A percentile compares a stretch with the other conserved stretches of the same genome.
These are phyloP conservation scores for Myripristis murdjan DNA, from an alignment of 2,797 vertebrate species.

Conservation along the genomic window DNA sequence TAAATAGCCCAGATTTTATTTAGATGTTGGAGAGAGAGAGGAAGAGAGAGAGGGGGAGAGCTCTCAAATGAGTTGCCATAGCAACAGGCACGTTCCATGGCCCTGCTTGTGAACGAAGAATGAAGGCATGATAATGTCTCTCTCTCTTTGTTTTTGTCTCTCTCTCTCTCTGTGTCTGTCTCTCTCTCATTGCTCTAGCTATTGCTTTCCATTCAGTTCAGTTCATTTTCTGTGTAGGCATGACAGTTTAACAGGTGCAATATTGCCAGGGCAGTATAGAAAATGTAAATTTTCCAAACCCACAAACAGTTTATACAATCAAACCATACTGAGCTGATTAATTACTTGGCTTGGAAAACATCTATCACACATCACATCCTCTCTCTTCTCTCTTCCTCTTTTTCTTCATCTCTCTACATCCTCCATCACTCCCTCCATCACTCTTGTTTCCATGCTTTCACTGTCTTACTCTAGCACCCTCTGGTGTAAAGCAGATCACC, in stretches of 20 bases:
- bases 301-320: neutral
- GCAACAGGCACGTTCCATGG: conserved; percentile 85
- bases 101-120: conserved; percentile 68
- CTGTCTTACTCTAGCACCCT: conserved; percentile 46
- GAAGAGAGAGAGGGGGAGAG: conserved; percentile 40
- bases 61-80: conserved; percentile 83
- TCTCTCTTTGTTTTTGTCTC: conserved; percentile 37
- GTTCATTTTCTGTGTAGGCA: conserved; percentile 8
- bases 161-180: neutral
- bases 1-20: conserved; percentile 87
- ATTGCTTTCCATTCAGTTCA: neutral
- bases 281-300: neutral
- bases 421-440: conserved; percentile 32
- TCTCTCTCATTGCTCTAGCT: neutral
- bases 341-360: conserved; percentile 9
- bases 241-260: conserved; percentile 15
- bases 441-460: conserved; percentile 32
- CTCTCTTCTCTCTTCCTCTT: conserved; percentile 30
- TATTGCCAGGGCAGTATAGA: conserved; percentile 1
- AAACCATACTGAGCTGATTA: conserved; percentile 20
- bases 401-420: neutral
- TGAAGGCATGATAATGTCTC: conserved; percentile 70
- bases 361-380: neutral
- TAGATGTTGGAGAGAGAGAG: conserved; percentile 73
- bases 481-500: conserved; percentile 41